These are phyloP conservation scores for Whitmania pigra DNA, from an alignment of 1,140 invertebrate species.

Conservation along the genomic window DNA sequence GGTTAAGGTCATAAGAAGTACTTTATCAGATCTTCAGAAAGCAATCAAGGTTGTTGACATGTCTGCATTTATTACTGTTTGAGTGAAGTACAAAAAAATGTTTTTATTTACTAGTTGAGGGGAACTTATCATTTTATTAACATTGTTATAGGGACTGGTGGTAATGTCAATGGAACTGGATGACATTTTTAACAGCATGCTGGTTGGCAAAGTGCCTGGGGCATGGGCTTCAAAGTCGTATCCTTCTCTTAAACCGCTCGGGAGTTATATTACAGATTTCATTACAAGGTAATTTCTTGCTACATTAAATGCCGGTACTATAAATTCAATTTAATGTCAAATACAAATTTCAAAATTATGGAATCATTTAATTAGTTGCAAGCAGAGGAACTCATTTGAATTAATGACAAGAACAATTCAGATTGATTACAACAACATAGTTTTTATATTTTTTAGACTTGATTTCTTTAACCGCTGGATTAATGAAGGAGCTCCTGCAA, in stretches of 20 bases:
- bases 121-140: too few relatives aligned
- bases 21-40: conserved; percentile 39
- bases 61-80: neutral
- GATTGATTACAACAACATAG: neutral
- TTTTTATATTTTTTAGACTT: conserved; percentile 30
- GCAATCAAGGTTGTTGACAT: conserved; percentile 36
- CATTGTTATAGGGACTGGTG: conserved; percentile 32
- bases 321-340: too few relatives aligned
- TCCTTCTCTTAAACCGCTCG: conserved; percentile 42
- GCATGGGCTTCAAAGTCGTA: conserved; percentile 57
- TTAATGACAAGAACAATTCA: conserved; percentile 43
- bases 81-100: too few relatives aligned
- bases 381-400: conserved; percentile 48
- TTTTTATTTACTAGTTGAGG: neutral
- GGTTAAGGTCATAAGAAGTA: conserved; percentile 34
- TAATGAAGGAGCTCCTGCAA: conserved; percentile 34
- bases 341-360: too few relatives aligned
- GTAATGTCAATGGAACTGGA: conserved; percentile 42
- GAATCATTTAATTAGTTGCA: too few relatives aligned
- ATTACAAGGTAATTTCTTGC: conserved; percentile 36
- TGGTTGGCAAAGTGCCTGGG: conserved; percentile 45
- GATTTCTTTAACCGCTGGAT: conserved; percentile 42
- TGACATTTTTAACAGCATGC: conserved; percentile 41
- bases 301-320: neutral
- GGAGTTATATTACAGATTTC: conserved; percentile 41